A percentile compares a stretch with the other conserved stretches of the same genome.
These are phyloP conservation scores for Borostomias antarcticus DNA, from an alignment of 2,797 vertebrate species.

Conservation along the genomic window DNA sequence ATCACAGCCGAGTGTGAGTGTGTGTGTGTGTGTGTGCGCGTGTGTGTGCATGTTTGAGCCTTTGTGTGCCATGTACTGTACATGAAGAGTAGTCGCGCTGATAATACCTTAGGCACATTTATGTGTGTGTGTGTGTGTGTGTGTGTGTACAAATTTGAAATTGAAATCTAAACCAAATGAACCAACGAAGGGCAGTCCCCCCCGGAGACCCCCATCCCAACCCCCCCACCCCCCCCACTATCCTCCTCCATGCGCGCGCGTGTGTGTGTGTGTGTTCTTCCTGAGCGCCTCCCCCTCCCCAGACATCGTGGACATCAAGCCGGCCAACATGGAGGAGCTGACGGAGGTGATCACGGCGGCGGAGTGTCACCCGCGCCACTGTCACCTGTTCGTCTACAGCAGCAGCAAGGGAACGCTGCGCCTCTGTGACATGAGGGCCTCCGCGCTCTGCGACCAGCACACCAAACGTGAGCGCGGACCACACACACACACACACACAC, in stretches of 20 bases:
- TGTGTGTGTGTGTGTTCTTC: slow-evolving; percentile 50
- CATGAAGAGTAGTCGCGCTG: neutral
- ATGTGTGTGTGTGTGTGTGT: neutral
- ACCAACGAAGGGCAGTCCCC: neutral
- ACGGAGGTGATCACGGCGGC: slow-evolving; percentile 97
- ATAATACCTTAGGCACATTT: neutral
- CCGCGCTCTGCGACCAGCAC: slow-evolving; percentile 94
- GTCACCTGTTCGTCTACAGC: slow-evolving; percentile 97
- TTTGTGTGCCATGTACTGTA: too few relatives aligned
- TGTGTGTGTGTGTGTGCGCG: neutral
- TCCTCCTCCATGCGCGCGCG: neutral
- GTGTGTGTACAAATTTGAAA: neutral
- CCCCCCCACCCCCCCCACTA: neutral
- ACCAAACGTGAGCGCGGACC: slow-evolving; percentile 84
- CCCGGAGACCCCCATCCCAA: neutral
- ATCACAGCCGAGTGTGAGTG: slow-evolving; percentile 22
- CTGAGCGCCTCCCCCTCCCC: slow-evolving; percentile 68
- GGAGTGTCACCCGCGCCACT: slow-evolving; percentile 97
- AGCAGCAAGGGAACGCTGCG: slow-evolving; percentile 98
- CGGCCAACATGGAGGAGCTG: slow-evolving; percentile 98
- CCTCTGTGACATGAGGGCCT: slow-evolving; percentile 95
- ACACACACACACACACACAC: neutral
- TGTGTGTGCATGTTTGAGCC: slow-evolving; percentile 8
- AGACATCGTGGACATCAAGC: slow-evolving; percentile 99
- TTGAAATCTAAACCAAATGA: too few relatives aligned